phyloP scores from a whole-genome alignment of 2,113 vertebrate species.

The Vulpes vulpes region DNA sequence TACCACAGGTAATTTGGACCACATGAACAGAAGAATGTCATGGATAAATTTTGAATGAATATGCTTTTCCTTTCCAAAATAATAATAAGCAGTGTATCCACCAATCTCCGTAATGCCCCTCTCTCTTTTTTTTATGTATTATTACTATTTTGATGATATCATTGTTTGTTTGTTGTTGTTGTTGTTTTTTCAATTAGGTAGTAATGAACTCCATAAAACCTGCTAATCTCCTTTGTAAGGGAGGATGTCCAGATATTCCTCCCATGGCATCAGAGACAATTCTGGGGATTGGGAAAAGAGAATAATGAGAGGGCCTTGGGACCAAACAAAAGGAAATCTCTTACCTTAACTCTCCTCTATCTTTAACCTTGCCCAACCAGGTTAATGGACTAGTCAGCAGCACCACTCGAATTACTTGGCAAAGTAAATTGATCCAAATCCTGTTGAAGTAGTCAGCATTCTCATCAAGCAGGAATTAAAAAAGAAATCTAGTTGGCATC shows the following conservation, averaged over 20 bases:
- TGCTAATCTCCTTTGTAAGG: neutral
- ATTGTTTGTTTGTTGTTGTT: neutral
- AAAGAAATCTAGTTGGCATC: constrained; percentile 33
- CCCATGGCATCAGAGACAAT: neutral
- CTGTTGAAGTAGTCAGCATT: neutral
- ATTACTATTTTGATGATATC: neutral
- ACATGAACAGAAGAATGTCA: neutral
- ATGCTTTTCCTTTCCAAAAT: neutral
- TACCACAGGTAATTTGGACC: neutral
- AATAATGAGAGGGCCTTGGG: neutral
- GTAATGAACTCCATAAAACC: neutral
- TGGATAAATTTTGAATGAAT: neutral
- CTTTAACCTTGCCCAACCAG: neutral
- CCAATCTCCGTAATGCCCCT: neutral
- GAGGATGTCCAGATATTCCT: neutral
- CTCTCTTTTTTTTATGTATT: neutral
- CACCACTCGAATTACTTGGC: constrained; percentile 23
- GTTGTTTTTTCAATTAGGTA: neutral
- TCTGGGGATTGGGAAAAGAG: neutral
- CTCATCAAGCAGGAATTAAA: constrained; percentile 45
- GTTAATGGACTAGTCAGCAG: constrained; percentile 12
- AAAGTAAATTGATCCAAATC: constrained; percentile 18
- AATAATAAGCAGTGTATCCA: neutral
- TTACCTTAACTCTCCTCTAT: neutral
- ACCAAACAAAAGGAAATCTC: neutral